phyloP scores from a whole-genome alignment of 1,140 invertebrate species.

The Pogonomyrmex barbatus region DNA sequence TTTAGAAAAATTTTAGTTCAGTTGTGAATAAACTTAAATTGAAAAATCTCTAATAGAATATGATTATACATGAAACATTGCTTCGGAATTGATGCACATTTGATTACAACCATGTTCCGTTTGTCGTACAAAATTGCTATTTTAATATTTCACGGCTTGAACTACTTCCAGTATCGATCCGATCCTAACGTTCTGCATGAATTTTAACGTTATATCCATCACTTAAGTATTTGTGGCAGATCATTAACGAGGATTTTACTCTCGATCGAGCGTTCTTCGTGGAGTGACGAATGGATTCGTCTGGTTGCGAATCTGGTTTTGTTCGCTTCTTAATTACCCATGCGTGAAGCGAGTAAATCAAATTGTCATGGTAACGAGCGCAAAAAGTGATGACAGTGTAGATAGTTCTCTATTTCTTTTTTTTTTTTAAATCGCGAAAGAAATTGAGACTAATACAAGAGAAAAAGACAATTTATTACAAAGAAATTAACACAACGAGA shows the following conservation, averaged over 20 bases:
- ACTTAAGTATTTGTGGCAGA: slow-evolving; percentile 13
- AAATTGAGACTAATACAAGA: background rate
- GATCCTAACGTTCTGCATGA: background rate
- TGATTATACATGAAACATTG: background rate
- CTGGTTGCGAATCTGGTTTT: slow-evolving; percentile 41
- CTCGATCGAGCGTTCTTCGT: slow-evolving; percentile 7
- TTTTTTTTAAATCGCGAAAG: background rate
- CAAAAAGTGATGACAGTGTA: slow-evolving; percentile 16
- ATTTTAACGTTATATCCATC: slow-evolving; percentile 11
- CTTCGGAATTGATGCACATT: background rate
- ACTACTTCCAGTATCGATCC: slow-evolving; percentile 52
- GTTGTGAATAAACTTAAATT: background rate
- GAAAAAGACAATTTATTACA: background rate
- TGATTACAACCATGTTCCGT: background rate
- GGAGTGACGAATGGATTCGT: slow-evolving; percentile 64
- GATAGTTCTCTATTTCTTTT: background rate
- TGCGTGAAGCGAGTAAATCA: slow-evolving; percentile 33
- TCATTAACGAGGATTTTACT: slow-evolving; percentile 55
- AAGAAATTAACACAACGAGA: slow-evolving; percentile 6
- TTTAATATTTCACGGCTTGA: slow-evolving; percentile 15
- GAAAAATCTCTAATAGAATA: background rate
- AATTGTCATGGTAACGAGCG: slow-evolving; percentile 33
- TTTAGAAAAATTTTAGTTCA: background rate
- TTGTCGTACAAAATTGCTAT: background rate
- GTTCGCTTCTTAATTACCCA: slow-evolving; percentile 59